phyloP scores from a whole-genome alignment of 2,113 vertebrate genomes.

The Manacus vitellinus region DNA sequence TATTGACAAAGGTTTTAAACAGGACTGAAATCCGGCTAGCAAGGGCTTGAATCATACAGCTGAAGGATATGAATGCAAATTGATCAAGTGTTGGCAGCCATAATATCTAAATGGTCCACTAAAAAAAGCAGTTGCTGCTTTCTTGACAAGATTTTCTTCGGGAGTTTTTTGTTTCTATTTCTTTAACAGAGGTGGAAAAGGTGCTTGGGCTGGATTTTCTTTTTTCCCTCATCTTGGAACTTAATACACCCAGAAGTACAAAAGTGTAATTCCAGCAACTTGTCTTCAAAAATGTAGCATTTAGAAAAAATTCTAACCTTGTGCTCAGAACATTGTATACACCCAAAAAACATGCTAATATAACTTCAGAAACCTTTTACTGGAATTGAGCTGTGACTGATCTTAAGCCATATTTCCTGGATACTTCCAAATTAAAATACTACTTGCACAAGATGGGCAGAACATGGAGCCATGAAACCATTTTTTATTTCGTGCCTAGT shows the following conservation, averaged over 20 bases:
- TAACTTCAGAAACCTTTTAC: not conserved
- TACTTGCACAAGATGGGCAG: not conserved
- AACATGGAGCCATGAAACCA: not conserved
- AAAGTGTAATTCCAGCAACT: not conserved
- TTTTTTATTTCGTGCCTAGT: not conserved
- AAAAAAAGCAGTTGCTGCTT: not conserved
- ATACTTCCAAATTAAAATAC: not conserved
- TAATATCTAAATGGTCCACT: not conserved
- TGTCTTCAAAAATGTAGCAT: not conserved
- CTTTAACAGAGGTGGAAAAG: not conserved
- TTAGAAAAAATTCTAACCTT: not conserved
- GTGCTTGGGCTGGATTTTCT: not conserved
- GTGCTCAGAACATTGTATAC: not conserved
- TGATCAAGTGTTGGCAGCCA: not conserved
- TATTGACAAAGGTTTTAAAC: not conserved
- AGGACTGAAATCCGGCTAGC: not conserved
- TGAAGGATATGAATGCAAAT: not conserved
- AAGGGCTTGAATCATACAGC: not conserved
- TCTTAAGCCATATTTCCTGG: not conserved
- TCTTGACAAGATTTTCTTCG: not conserved
- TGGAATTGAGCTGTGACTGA: not conserved
- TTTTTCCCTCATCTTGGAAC: not conserved
- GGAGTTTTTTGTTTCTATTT: not conserved
- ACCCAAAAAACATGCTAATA: not conserved
- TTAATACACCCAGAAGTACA: not conserved